Conservation (phyloP, 2,888 invertebrate species). For the Rotaria sp. region DNA sequence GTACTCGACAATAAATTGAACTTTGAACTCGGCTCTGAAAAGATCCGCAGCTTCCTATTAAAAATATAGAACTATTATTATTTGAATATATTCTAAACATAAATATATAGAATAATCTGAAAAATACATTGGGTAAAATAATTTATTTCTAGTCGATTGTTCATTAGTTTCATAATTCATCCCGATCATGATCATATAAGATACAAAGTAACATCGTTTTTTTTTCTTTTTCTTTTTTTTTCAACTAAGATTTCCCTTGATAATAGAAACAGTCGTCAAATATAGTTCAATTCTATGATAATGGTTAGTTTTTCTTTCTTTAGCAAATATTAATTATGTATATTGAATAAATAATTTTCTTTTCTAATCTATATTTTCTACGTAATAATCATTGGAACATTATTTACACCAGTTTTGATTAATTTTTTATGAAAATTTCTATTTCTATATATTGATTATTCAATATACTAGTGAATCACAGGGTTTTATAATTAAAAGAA, state of each 20-base stretch:
- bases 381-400: background rate
- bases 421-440: background rate
- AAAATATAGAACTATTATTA: too few species aligned
- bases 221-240: background rate
- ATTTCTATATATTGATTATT: background rate
- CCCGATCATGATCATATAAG: background rate
- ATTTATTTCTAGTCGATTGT: background rate
- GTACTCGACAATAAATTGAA: too few species aligned
- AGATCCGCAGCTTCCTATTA: too few species aligned
- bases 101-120: background rate
- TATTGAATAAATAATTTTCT: background rate
- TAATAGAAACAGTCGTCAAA: background rate
- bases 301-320: background rate
- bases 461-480: background rate
- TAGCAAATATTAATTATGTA: background rate
- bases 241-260: background rate
- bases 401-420: background rate
- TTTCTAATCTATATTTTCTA: background rate
- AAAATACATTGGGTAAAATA: too few species aligned
- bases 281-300: background rate
- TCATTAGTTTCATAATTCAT: background rate
- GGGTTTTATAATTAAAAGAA: too few species aligned
- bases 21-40: too few species aligned
- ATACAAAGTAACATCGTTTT: background rate
- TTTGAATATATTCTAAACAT: background rate